Conservation (phyloP, 2,888 invertebrate species). For the Watsonalla cultraria region DNA sequence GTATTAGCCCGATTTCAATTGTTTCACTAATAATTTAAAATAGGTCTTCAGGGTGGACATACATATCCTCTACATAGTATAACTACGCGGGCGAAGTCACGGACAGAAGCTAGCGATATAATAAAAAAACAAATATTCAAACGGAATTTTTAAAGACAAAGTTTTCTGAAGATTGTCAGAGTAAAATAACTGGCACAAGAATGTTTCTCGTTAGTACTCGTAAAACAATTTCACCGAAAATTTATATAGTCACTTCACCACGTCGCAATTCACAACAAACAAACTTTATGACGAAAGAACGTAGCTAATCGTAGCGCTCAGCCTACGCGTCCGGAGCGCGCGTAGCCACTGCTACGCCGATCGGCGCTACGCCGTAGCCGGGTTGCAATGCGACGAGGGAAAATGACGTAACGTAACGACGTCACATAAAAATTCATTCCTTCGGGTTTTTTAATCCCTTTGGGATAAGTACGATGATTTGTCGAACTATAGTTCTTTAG, state of each 20-base stretch:
- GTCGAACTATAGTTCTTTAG: slow-evolving; percentile 10
- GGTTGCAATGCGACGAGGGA: slow-evolving; percentile 47
- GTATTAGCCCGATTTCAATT: too few species aligned
- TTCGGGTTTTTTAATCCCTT: slow-evolving; percentile 4
- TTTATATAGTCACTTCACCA: slow-evolving; percentile 8
- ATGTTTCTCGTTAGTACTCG: too few species aligned
- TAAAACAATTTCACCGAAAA: slow-evolving; percentile 1
- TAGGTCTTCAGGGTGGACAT: too few species aligned
- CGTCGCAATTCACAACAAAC: neutral
- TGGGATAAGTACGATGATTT: slow-evolving; percentile 19
- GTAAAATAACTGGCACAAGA: too few species aligned
- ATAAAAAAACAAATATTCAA: too few species aligned
- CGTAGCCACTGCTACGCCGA: slow-evolving; percentile 66
- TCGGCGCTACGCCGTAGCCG: slow-evolving; percentile 41
- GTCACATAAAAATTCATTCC: slow-evolving; percentile 1
- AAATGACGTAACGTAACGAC: slow-evolving; percentile 46
- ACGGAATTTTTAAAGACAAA: too few species aligned
- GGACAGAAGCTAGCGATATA: too few species aligned
- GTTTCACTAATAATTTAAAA: too few species aligned
- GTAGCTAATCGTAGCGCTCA: slow-evolving; percentile 38
- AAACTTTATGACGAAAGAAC: slow-evolving; percentile 2
- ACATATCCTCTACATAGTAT: too few species aligned
- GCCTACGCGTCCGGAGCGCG: slow-evolving; percentile 51
- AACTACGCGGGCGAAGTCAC: too few species aligned
- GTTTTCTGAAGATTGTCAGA: too few species aligned